Conservation (phyloP, 2,113 vertebrate species). For the Burhinus oedicnemus region DNA sequence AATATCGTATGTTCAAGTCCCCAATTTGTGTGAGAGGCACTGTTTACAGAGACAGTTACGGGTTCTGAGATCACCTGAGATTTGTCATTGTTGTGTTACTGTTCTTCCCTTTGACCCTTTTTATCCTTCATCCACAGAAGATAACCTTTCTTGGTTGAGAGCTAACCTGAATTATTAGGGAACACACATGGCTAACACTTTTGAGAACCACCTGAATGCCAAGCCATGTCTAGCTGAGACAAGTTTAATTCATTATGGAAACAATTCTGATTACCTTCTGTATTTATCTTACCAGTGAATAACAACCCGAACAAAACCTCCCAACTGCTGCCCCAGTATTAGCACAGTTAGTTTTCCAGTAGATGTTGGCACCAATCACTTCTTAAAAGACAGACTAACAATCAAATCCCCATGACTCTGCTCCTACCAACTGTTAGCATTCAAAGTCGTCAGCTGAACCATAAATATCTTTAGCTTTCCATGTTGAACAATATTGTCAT, state of each 20-base stretch:
- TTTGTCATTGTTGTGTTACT: background rate
- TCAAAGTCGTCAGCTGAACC: constrained; percentile 10
- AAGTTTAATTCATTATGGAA: background rate
- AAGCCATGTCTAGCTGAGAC: background rate
- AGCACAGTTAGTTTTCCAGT: background rate
- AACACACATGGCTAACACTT: background rate
- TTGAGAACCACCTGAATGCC: background rate
- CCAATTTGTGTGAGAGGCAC: background rate
- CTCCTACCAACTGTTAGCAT: background rate
- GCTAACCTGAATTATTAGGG: background rate
- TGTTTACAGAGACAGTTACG: background rate
- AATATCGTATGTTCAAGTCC: background rate
- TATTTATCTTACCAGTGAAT: background rate
- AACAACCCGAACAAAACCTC: background rate
- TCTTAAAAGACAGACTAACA: background rate
- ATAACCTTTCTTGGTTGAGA: background rate
- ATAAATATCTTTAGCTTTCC: background rate
- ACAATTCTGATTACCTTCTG: background rate
- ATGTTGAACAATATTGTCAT: background rate
- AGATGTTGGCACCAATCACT: background rate
- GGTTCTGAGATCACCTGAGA: background rate
- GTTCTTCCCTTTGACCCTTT: background rate
- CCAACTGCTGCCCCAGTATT: background rate
- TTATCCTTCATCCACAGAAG: background rate
- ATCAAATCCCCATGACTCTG: background rate